Percentiles rank a stretch among this genome's conserved stretches.
Evolutionary conservation across 2,888 invertebrate genomes (phyloP).

Genomic region (Petrolisthes cinctipes): DNA sequence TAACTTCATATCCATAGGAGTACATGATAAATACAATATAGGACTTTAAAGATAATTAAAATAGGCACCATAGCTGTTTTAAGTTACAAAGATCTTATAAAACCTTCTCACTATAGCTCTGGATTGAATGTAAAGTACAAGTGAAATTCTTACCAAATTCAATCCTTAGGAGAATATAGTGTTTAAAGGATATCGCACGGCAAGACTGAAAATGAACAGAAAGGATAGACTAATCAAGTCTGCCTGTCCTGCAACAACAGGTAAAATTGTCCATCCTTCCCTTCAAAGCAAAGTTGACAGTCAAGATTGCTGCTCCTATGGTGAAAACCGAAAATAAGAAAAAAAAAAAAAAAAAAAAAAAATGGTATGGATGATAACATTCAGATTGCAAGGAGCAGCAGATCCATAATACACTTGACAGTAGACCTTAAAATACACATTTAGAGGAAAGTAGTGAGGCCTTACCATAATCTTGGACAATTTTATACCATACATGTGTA

Average conservation of each 20-base stretch:
- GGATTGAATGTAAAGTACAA: background rate
- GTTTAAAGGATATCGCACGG: background rate
- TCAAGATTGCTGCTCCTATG: slow-evolving; percentile 35
- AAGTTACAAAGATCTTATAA: slow-evolving; percentile 12
- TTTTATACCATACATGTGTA: slow-evolving; percentile 35
- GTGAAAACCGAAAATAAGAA: slow-evolving; percentile 16
- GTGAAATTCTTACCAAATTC: background rate
- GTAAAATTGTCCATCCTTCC: background rate
- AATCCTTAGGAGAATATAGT: background rate
- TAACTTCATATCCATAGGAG: slow-evolving; percentile 31
- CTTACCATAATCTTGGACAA: slow-evolving; percentile 23
- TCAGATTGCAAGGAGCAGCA: slow-evolving; percentile 32
- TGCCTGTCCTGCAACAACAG: background rate
- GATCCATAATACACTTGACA: slow-evolving; percentile 48
- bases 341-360: slow-evolving; percentile 1
- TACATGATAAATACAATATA: slow-evolving; percentile 46
- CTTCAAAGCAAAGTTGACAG: slow-evolving; percentile 21
- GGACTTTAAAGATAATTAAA: slow-evolving; percentile 36
- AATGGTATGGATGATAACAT: slow-evolving; percentile 31
- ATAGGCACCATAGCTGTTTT: slow-evolving; percentile 49
- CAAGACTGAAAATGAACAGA: slow-evolving; percentile 8
- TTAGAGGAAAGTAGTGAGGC: slow-evolving; percentile 44
- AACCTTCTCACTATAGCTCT: background rate
- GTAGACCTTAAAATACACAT: slow-evolving; percentile 57
- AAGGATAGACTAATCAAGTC: slow-evolving; percentile 5